These are phyloP conservation scores for Lasioglossum lativentre DNA, from an alignment of 2,888 invertebrate genomes.

Conservation along the genomic window DNA sequence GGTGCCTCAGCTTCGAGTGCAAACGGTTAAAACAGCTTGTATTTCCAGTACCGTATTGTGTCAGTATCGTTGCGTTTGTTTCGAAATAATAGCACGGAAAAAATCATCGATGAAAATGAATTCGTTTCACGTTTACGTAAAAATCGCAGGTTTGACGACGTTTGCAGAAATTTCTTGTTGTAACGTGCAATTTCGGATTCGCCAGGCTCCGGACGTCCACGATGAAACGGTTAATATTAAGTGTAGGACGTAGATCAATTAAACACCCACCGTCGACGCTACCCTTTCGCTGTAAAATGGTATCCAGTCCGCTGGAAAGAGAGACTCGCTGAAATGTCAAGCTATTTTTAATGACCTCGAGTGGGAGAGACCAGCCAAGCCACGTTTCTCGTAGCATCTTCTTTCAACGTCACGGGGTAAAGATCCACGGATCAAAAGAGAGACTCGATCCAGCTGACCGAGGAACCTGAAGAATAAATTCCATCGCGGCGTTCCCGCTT, in stretches of 20 bases:
- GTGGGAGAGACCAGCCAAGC: background rate
- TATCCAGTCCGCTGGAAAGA: background rate
- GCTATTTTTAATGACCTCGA: slow-evolving; percentile 10
- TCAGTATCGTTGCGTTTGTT: too few species aligned
- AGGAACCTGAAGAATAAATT: background rate
- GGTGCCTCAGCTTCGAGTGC: too few species aligned
- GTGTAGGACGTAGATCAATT: background rate
- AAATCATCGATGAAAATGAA: too few species aligned
- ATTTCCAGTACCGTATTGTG: too few species aligned
- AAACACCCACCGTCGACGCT: background rate
- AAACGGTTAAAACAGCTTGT: too few species aligned
- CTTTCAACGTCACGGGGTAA: slow-evolving; percentile 2
- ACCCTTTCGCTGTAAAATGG: background rate
- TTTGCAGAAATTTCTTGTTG: too few species aligned
- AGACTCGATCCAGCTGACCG: background rate
- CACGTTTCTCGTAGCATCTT: background rate
- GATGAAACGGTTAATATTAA: background rate
- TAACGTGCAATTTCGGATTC: too few species aligned
- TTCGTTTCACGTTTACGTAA: too few species aligned
- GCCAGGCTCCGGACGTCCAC: too few species aligned
- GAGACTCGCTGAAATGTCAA: slow-evolving; percentile 23
- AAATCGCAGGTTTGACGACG: too few species aligned
- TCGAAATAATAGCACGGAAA: too few species aligned
- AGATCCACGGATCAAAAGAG: slow-evolving; percentile 3
- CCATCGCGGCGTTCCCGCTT: background rate